phyloP scores from a whole-genome alignment of 1,140 invertebrate genomes.

The Proctacanthus coquilletti region DNA sequence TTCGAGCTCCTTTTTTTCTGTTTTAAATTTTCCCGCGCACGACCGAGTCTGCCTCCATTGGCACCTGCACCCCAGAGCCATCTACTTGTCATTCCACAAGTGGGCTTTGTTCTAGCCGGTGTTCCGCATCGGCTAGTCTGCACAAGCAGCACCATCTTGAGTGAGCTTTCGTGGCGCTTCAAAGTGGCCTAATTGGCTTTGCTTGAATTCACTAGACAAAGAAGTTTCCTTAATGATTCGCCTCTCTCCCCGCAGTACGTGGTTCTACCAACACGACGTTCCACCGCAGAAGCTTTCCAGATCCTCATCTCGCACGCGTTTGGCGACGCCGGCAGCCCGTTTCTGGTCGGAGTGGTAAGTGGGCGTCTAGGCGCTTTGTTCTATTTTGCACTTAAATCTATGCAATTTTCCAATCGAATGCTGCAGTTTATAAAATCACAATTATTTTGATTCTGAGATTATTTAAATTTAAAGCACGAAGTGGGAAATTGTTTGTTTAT shows the following conservation, averaged over 20 bases:
- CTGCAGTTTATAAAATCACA: background rate
- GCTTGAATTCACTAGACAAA: too few species aligned
- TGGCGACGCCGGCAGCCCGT: constrained; percentile 88
- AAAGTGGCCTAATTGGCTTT: too few species aligned
- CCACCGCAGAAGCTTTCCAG: constrained; percentile 88
- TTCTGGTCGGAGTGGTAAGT: constrained; percentile 78
- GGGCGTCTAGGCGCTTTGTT: background rate
- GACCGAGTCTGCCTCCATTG: too few species aligned
- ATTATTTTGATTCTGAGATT: background rate
- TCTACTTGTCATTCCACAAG: too few species aligned
- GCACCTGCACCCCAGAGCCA: too few species aligned
- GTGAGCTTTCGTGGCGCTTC: too few species aligned
- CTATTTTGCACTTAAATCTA: background rate
- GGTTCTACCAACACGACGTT: constrained; percentile 74
- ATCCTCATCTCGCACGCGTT: constrained; percentile 85
- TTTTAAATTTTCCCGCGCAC: too few species aligned
- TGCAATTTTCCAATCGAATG: background rate
- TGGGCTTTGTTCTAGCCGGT: too few species aligned
- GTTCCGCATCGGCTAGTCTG: too few species aligned
- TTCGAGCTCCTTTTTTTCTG: too few species aligned
- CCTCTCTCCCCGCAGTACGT: constrained; percentile 58
- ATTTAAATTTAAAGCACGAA: background rate
- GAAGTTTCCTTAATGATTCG: constrained; percentile 5
- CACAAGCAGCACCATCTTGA: too few species aligned
- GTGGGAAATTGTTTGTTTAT: too few species aligned